Conservation (phyloP, 2,113 vertebrate species). For the Xyliphius kryptos region DNA sequence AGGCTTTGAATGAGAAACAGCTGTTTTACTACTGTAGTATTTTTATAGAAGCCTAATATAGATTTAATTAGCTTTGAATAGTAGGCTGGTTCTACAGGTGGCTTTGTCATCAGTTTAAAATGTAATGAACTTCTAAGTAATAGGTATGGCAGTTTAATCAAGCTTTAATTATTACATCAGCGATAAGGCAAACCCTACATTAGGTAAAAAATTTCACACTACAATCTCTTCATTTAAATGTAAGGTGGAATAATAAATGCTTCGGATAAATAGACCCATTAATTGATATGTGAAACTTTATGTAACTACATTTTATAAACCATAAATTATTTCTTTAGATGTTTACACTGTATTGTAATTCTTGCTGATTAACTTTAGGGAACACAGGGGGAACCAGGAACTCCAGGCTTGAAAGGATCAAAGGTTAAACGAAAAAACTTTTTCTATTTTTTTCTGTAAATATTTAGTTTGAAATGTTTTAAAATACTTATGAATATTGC, state of each 20-base stretch:
- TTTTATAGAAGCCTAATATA: conserved; percentile 14
- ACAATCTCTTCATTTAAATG: neutral
- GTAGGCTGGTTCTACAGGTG: conserved; percentile 3
- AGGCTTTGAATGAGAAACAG: conserved; percentile 24
- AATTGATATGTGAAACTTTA: neutral
- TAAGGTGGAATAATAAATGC: neutral
- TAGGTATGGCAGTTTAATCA: conserved; percentile 21
- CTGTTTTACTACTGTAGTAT: conserved; percentile 16
- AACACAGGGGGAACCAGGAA: conserved; percentile 82
- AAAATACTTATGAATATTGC: neutral
- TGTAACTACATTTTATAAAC: neutral
- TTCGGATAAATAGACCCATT: neutral
- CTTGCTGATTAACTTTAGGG: conserved; percentile 64
- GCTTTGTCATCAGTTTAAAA: conserved; percentile 24
- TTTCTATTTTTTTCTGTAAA: neutral
- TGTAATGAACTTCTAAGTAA: conserved; percentile 18
- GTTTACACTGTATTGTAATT: conserved; percentile 1
- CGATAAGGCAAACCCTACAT: too few species aligned
- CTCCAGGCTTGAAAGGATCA: conserved; percentile 85
- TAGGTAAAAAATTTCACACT: neutral
- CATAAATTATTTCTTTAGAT: neutral
- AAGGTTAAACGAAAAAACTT: conserved; percentile 73
- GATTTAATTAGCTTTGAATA: conserved; percentile 19
- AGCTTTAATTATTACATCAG: conserved; percentile 7
- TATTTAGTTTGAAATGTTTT: neutral